Percentiles rank a stretch among this genome's conserved stretches.
phyloP scores from a whole-genome alignment of 2,888 invertebrate species.

The Globia sparganii region DNA sequence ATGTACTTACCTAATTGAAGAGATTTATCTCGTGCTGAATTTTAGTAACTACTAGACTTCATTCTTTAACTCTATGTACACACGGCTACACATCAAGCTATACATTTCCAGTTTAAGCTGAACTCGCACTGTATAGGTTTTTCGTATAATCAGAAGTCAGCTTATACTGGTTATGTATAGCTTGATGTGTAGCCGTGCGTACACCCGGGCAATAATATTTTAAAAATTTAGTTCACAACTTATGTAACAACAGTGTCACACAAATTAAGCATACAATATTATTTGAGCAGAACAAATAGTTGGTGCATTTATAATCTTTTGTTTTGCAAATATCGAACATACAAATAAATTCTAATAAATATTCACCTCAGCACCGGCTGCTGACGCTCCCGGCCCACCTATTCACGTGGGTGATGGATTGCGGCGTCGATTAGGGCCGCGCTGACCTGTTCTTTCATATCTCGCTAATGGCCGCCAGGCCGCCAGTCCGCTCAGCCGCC shows the following conservation, averaged over 20 bases:
- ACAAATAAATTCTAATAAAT: background rate
- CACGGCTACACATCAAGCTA: no score
- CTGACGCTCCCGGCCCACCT: conserved; percentile 80
- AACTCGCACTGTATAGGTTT: no score
- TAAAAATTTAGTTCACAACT: background rate
- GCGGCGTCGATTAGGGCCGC: conserved; percentile 89
- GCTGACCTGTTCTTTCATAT: conserved; percentile 90
- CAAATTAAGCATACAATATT: background rate
- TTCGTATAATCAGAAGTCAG: no score
- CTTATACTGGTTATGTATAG: no score
- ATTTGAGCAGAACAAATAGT: background rate
- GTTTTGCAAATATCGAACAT: background rate
- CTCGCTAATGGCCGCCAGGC: conserved; percentile 86
- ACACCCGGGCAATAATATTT: background rate
- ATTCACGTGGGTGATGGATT: conserved; percentile 89
- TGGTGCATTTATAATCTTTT: background rate
- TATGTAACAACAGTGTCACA: background rate
- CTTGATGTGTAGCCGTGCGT: no score
- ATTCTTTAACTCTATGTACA: background rate
- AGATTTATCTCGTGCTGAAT: background rate
- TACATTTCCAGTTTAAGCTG: no score
- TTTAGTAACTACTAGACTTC: background rate
- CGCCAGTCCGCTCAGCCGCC: conserved; percentile 71
- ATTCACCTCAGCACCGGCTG: conserved; percentile 51
- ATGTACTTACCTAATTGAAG: background rate